Evolutionary conservation across 1,140 invertebrate genomes (phyloP).

Genomic region (Zaprionus davidi): DNA sequence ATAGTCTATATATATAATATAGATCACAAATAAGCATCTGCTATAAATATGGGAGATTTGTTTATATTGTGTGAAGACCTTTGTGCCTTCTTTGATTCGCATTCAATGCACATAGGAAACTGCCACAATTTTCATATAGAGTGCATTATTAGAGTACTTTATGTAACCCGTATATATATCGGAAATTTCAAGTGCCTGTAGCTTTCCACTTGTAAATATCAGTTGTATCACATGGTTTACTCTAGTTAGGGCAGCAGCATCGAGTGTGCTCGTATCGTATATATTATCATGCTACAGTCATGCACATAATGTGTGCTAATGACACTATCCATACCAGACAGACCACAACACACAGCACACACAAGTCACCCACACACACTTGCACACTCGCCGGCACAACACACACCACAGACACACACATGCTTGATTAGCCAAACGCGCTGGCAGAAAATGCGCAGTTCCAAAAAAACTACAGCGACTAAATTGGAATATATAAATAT

Average conservation of each 20-base stretch:
- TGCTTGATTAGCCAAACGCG: conserved; percentile 28
- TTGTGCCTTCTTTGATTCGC: neutral
- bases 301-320: conserved; percentile 45
- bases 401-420: neutral
- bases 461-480: conserved; percentile 22
- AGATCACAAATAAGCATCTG: neutral
- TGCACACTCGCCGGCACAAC: neutral
- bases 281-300: conserved; percentile 30
- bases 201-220: neutral
- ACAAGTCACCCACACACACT: neutral
- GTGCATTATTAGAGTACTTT: neutral
- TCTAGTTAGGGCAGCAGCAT: neutral
- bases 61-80: neutral
- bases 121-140: neutral
- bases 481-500: conserved; percentile 42
- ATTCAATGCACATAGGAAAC: neutral
- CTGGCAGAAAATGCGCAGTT: conserved; percentile 43
- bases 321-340: conserved; percentile 24
- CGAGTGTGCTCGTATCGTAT: conserved; percentile 5
- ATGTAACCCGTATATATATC: conserved; percentile 1
- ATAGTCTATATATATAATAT: neutral
- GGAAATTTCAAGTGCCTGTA: neutral
- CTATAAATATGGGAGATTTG: neutral
- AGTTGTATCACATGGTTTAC: neutral
- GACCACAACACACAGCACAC: neutral